These are phyloP conservation scores for Lerista edwardsae DNA, from an alignment of 2,797 vertebrate genomes.

Conservation along the genomic window DNA sequence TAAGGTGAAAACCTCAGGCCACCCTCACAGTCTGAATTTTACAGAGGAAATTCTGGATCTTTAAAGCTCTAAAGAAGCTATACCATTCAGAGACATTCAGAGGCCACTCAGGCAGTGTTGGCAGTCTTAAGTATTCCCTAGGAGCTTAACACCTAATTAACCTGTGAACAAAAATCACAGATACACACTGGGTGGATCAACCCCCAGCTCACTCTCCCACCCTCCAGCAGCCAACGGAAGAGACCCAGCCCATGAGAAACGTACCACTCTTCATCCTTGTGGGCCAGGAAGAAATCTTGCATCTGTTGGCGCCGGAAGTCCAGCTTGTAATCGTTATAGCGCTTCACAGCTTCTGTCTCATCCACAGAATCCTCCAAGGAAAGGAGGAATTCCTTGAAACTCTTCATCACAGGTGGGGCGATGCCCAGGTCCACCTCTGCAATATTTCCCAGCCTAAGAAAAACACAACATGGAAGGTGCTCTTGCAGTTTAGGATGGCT, in stretches of 20 bases:
- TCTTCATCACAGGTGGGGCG: slow-evolving; percentile 91
- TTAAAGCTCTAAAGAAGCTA: background rate
- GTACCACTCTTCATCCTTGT: slow-evolving; percentile 98
- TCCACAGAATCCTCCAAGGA: slow-evolving; percentile 94
- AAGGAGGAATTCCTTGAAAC: slow-evolving; percentile 92
- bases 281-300: slow-evolving; percentile 95
- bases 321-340: slow-evolving; percentile 94
- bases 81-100: background rate
- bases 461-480: background rate
- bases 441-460: slow-evolving; percentile 87
- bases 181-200: background rate
- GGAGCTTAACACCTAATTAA: background rate
- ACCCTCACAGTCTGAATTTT: background rate
- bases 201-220: background rate
- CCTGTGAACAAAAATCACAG: background rate
- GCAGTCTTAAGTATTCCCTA: background rate
- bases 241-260: slow-evolving; percentile 58
- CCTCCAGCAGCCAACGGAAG: background rate
- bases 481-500: background rate
- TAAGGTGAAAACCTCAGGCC: background rate
- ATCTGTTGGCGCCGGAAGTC: slow-evolving; percentile 95
- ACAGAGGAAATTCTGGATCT: background rate
- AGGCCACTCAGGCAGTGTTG: too few relatives aligned
- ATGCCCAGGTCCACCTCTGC: slow-evolving; percentile 91
- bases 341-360: slow-evolving; percentile 92